Evolutionary conservation across 2,113 vertebrate species (phyloP).

Genomic region (Takifugu bimaculatus): DNA sequence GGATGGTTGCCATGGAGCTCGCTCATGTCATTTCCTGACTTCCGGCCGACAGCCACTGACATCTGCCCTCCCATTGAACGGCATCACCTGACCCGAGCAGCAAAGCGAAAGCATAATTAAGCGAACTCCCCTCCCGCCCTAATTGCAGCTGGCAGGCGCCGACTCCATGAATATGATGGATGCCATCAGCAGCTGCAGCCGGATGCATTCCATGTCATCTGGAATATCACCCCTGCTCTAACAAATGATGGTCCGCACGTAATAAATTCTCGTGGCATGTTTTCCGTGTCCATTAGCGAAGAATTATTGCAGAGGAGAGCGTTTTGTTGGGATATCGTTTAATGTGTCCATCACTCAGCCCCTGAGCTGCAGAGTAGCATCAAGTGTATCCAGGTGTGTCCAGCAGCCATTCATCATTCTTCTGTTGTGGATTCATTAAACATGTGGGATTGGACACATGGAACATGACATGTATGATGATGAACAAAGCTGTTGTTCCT

Average conservation of each 20-base stretch:
- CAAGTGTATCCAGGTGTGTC: constrained; percentile 17
- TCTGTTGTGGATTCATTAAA: constrained; percentile 39
- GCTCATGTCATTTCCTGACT: constrained; percentile 14
- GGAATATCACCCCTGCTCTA: constrained; percentile 47
- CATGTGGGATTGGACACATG: constrained; percentile 5
- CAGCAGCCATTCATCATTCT: constrained; percentile 43
- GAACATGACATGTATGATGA: too few species aligned
- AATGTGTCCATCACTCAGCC: constrained; percentile 27
- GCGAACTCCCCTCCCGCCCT: constrained; percentile 38
- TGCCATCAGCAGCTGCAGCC: constrained; percentile 43
- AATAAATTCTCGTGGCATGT: constrained; percentile 59
- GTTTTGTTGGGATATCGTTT: constrained; percentile 37
- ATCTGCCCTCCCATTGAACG: neutral
- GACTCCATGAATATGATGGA: constrained; percentile 67
- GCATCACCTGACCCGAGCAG: constrained; percentile 27
- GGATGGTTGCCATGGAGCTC: too few species aligned
- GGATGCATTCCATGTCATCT: constrained; percentile 65
- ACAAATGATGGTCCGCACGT: constrained; percentile 48
- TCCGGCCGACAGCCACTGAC: neutral
- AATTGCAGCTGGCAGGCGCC: constrained; percentile 54
- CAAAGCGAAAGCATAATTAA: constrained; percentile 48
- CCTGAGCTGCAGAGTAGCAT: constrained; percentile 33
- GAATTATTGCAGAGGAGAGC: constrained; percentile 61
- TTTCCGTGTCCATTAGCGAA: constrained; percentile 69
- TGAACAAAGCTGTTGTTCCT: too few species aligned